phyloP scores from a whole-genome alignment of 2,113 vertebrate species.

The Vicugna pacos region DNA sequence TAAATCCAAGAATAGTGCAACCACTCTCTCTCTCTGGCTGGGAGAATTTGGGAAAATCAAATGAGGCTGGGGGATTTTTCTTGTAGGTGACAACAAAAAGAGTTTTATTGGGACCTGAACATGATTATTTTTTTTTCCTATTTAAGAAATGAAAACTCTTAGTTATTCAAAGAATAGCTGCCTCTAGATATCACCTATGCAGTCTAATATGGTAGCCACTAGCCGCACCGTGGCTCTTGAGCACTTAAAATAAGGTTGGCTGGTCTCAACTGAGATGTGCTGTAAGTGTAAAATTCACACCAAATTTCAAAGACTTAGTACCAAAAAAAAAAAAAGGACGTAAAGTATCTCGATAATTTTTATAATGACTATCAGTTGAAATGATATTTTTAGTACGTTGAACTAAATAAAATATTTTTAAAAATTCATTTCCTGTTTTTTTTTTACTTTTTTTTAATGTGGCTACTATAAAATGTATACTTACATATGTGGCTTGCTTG shows the following conservation, averaged over 20 bases:
- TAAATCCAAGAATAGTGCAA: background rate
- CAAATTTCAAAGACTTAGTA: conserved; percentile 49
- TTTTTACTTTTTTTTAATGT: conserved; percentile 41
- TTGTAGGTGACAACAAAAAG: background rate
- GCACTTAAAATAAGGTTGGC: conserved; percentile 18
- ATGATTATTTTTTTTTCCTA: background rate
- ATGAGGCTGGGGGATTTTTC: conserved; percentile 29
- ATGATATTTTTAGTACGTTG: conserved; percentile 37
- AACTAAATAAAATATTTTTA: conserved; percentile 57
- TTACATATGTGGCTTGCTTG: conserved; percentile 36
- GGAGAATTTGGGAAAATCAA: conserved; percentile 52
- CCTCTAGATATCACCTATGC: background rate
- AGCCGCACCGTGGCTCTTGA: background rate
- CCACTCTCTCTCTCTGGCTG: background rate
- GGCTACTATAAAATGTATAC: conserved; percentile 14
- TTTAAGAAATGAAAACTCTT: conserved; percentile 47
- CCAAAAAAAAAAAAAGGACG: background rate
- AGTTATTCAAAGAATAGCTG: conserved; percentile 56
- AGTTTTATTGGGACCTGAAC: conserved; percentile 45
- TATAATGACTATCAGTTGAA: conserved; percentile 28
- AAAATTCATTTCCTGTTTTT: conserved; percentile 47
- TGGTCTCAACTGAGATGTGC: background rate
- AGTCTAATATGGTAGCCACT: background rate
- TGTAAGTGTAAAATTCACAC: background rate
- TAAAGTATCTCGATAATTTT: conserved; percentile 45